A percentile compares a stretch with the other conserved stretches of the same genome.
These are phyloP conservation scores for Amblyopsis rosae DNA, from an alignment of 2,113 vertebrate species.

Conservation along the genomic window DNA sequence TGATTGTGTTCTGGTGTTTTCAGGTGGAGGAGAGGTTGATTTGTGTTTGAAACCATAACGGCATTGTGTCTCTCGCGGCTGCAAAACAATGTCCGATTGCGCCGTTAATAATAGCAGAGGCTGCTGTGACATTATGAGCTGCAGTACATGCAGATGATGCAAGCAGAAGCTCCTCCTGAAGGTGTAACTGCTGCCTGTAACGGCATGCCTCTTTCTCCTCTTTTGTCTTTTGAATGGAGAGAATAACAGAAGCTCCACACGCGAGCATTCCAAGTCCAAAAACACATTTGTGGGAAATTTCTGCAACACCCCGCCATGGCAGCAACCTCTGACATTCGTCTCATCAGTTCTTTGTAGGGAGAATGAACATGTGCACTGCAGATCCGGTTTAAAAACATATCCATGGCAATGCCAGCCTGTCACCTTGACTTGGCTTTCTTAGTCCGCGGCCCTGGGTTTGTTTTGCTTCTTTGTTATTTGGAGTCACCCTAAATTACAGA, in stretches of 20 bases:
- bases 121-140: neutral
- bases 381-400: slow-evolving; percentile 63
- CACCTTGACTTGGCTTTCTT: neutral
- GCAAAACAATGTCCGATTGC: no score
- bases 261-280: slow-evolving; percentile 76
- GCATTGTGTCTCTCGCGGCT: no score
- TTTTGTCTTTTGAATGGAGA: slow-evolving; percentile 76
- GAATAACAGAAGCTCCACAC: slow-evolving; percentile 74
- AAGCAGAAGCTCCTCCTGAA: slow-evolving; percentile 57
- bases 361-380: slow-evolving; percentile 57
- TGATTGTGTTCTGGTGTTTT: no score
- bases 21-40: no score
- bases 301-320: slow-evolving; percentile 77
- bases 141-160: slow-evolving; percentile 12
- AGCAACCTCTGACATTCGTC: slow-evolving; percentile 59
- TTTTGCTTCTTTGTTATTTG: slow-evolving; percentile 49
- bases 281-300: slow-evolving; percentile 81
- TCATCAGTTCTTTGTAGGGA: slow-evolving; percentile 43
- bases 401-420: slow-evolving; percentile 16
- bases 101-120: no score
- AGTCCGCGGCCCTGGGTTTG: neutral
- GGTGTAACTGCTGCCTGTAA: slow-evolving; percentile 73
- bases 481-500: slow-evolving; percentile 29
- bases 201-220: slow-evolving; percentile 76
- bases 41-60: no score